Percentiles rank a stretch among this genome's conserved stretches.
Evolutionary conservation across 35 echinoderm and acorn worm genomes (phyloP).

Genomic region (Anneissia japonica): DNA sequence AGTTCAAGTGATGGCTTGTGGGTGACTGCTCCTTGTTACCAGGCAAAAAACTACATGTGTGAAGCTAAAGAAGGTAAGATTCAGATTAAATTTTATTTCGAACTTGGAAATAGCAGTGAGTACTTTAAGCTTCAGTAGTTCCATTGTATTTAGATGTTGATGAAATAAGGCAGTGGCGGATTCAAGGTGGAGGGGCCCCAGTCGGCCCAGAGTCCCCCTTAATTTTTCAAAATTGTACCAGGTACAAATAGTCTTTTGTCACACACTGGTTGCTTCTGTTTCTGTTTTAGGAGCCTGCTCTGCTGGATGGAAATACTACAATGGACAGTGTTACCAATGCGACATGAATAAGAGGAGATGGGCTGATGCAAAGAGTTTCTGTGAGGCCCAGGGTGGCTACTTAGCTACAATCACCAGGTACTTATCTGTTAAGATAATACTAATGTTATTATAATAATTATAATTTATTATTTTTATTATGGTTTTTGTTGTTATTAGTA

Average conservation of each 20-base stretch:
- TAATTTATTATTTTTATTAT: too few species aligned
- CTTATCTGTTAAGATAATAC: neutral
- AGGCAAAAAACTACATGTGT: neutral
- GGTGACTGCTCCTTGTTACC: neutral
- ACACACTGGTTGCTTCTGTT: too few species aligned
- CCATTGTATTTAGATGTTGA: too few species aligned
- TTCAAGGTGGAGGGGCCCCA: too few species aligned
- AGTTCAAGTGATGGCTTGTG: neutral
- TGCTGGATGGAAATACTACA: neutral
- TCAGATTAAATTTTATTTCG: too few species aligned
- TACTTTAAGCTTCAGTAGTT: too few species aligned
- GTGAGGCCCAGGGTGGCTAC: conserved; percentile 7
- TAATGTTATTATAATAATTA: neutral
- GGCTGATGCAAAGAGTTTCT: conserved; percentile 2
- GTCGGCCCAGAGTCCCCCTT: too few species aligned
- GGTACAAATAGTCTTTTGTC: too few species aligned
- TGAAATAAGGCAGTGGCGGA: too few species aligned
- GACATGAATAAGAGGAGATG: neutral
- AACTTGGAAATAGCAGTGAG: too few species aligned
- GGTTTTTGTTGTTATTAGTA: too few species aligned
- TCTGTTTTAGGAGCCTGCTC: neutral
- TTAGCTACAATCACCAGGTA: conserved; percentile 5
- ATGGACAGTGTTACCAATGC: conserved; percentile 1
- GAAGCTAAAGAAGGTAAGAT: neutral
- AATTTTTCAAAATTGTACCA: too few species aligned